These are phyloP conservation scores for Dolichotis patagonum DNA, from an alignment of 2,113 vertebrate genomes.

Conservation along the genomic window DNA sequence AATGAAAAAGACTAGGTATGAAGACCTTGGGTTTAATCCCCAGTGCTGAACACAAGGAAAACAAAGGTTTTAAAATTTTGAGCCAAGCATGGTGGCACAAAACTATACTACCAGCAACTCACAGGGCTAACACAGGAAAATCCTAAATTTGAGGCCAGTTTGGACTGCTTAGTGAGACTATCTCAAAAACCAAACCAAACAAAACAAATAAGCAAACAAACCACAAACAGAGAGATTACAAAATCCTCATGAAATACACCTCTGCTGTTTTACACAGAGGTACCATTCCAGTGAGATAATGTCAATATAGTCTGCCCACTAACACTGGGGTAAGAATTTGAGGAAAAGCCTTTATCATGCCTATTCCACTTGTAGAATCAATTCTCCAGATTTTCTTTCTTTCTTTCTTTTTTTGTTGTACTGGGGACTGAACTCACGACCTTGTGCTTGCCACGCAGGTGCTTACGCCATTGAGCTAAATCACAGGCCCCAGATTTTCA, in stretches of 20 bases:
- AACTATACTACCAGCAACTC: not conserved
- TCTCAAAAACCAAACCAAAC: not conserved
- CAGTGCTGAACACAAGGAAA: not conserved
- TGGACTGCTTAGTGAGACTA: not conserved
- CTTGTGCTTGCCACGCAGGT: no score
- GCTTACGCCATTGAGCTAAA: no score
- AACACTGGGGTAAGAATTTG: not conserved
- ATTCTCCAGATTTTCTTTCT: not conserved
- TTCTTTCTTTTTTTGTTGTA: no score
- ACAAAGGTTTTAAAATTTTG: not conserved
- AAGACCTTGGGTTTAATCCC: not conserved
- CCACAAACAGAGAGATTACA: not conserved
- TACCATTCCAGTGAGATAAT: conserved; percentile 16
- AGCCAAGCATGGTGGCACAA: not conserved
- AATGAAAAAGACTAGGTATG: not conserved
- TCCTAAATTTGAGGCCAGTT: not conserved
- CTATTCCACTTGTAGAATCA: not conserved
- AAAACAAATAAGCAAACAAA: not conserved
- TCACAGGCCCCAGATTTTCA: not conserved
- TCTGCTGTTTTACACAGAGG: conserved; percentile 46
- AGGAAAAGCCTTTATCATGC: conserved; percentile 15
- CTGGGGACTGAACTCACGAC: no score
- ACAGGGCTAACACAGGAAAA: not conserved
- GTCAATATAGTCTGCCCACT: conserved; percentile 8
- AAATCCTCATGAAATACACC: not conserved